phyloP scores from a whole-genome alignment of 1,140 invertebrate species.

The Euura saliciscinereae region DNA sequence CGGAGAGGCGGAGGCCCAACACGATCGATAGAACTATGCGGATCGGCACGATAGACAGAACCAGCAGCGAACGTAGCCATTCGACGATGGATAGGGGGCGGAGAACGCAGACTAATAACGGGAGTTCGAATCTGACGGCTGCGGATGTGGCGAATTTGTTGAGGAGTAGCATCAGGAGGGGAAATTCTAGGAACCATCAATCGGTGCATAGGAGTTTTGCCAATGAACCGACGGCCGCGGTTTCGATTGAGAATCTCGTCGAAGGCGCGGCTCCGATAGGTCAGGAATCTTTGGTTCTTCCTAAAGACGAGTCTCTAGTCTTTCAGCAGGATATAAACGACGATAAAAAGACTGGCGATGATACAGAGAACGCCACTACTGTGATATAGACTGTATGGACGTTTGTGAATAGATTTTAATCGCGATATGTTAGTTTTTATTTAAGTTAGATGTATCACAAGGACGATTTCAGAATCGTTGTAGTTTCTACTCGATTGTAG shows the following conservation, averaged over 20 bases:
- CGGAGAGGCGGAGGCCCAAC: constrained; percentile 36
- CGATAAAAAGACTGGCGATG: constrained; percentile 55
- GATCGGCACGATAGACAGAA: constrained; percentile 26
- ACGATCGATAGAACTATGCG: constrained; percentile 44
- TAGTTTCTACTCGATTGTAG: too few relatives aligned
- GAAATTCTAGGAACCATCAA: constrained; percentile 46
- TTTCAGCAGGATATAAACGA: constrained; percentile 33
- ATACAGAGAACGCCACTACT: constrained; percentile 53
- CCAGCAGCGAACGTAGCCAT: constrained; percentile 22
- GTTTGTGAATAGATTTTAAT: background rate
- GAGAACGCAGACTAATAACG: constrained; percentile 25
- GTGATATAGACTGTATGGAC: constrained; percentile 53
- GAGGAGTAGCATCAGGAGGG: constrained; percentile 64
- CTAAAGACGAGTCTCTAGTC: constrained; percentile 51
- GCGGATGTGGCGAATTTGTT: constrained; percentile 65
- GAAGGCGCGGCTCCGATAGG: constrained; percentile 65
- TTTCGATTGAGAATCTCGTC: constrained; percentile 64
- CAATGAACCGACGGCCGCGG: constrained; percentile 47
- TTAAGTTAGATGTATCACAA: background rate
- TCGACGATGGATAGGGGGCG: constrained; percentile 31
- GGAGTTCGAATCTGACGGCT: constrained; percentile 58
- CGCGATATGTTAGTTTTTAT: background rate
- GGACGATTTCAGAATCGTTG: too few relatives aligned
- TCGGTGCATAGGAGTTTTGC: constrained; percentile 33
- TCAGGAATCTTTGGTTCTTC: constrained; percentile 58